Evolutionary conservation across 2,888 invertebrate species (phyloP).

Genomic region (Pyrgus malvae): DNA sequence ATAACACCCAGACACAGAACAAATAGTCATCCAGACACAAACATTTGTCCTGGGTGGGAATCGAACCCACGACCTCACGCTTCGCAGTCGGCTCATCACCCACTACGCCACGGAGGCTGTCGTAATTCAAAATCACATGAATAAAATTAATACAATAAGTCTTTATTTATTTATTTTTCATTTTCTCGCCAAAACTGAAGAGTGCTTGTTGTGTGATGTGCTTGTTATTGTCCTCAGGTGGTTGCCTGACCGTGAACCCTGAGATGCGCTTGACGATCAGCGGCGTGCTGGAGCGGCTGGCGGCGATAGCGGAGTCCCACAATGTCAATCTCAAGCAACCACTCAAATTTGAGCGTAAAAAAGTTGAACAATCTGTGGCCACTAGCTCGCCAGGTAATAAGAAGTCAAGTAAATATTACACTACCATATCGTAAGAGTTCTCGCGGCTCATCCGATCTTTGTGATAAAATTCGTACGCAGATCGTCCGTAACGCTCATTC

Average conservation of each 20-base stretch:
- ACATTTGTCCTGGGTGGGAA: too few species aligned
- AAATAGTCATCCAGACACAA: too few species aligned
- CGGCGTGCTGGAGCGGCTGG: conserved; percentile 91
- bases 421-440: conserved; percentile 77
- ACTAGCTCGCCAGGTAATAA: conserved; percentile 84
- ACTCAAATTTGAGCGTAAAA: conserved; percentile 85
- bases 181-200: too few species aligned
- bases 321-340: conserved; percentile 91
- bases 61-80: too few species aligned
- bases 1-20: too few species aligned
- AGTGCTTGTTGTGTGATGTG: conserved; percentile 1
- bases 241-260: conserved; percentile 92
- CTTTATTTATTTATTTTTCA: too few species aligned
- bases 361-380: conserved; percentile 84
- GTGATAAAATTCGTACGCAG: conserved; percentile 41
- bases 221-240: conserved; percentile 76
- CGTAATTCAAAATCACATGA: too few species aligned
- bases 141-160: too few species aligned
- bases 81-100: too few species aligned
- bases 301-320: conserved; percentile 93
- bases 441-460: conserved; percentile 48
- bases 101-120: too few species aligned
- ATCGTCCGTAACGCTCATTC: conserved; percentile 26
- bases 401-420: conserved; percentile 83
- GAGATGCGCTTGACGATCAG: conserved; percentile 89